A percentile compares a stretch with the other conserved stretches of the same genome.
Evolutionary conservation across 2,888 invertebrate genomes (phyloP).

Genomic region (Drosophila setosimentum): DNA sequence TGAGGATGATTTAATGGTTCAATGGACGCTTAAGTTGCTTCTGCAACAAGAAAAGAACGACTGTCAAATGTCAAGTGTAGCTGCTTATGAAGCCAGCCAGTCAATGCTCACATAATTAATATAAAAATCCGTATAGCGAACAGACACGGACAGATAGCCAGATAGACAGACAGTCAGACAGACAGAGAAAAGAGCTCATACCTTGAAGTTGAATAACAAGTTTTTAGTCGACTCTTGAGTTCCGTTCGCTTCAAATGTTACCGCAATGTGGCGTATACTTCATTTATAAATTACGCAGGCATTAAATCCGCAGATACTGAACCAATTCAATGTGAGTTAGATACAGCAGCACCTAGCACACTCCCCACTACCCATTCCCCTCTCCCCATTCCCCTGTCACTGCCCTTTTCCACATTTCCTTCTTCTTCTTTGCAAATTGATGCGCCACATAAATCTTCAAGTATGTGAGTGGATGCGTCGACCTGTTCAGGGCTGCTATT

Average conservation of each 20-base stretch:
- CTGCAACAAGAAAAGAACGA: background rate
- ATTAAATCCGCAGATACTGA: constrained; percentile 72
- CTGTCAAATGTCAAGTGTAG: constrained; percentile 55
- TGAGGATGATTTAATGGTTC: constrained; percentile 46
- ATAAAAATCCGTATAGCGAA: background rate
- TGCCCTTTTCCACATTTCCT: background rate
- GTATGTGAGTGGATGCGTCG: constrained; percentile 66
- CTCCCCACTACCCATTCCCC: background rate
- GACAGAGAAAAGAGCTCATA: background rate
- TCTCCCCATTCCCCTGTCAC: background rate
- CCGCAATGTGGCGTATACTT: constrained; percentile 69
- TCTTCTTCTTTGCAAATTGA: constrained; percentile 53
- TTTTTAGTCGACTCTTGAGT: constrained; percentile 45
- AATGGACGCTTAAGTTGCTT: constrained; percentile 35
- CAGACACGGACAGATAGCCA: background rate
- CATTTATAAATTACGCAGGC: constrained; percentile 81
- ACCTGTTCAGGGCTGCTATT: constrained; percentile 60
- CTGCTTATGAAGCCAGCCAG: constrained; percentile 31
- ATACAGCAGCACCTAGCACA: background rate
- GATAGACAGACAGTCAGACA: constrained; percentile 5
- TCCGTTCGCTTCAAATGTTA: constrained; percentile 17
- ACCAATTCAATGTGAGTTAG: constrained; percentile 49
- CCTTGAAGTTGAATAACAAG: constrained; percentile 32
- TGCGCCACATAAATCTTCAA: constrained; percentile 76
- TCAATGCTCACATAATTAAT: constrained; percentile 21